Evolutionary conservation across 2,113 vertebrate genomes (phyloP).

Genomic region (Oryzias melastigma): DNA sequence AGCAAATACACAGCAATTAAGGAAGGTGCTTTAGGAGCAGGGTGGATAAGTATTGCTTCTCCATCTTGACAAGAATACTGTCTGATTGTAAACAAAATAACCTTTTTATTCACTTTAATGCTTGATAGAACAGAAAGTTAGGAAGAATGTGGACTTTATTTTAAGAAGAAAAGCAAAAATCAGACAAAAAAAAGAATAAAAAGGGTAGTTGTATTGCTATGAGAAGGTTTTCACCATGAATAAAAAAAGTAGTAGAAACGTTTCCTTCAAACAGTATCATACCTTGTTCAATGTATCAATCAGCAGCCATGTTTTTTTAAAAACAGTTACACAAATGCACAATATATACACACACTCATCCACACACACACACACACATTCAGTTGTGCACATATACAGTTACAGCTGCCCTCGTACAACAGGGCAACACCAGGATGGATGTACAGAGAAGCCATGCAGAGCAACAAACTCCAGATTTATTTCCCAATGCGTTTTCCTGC

Average conservation of each 20-base stretch:
- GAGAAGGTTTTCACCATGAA: slow-evolving; percentile 19
- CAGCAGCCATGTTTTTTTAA: slow-evolving; percentile 63
- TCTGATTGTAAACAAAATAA: slow-evolving; percentile 58
- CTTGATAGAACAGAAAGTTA: slow-evolving; percentile 2
- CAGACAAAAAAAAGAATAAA: slow-evolving; percentile 34
- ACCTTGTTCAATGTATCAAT: slow-evolving; percentile 54
- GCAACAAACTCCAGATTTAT: slow-evolving; percentile 51
- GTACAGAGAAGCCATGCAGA: slow-evolving; percentile 62
- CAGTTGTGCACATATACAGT: slow-evolving; percentile 27
- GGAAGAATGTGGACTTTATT: slow-evolving; percentile 37
- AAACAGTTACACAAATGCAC: slow-evolving; percentile 23
- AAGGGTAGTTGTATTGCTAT: slow-evolving; percentile 58
- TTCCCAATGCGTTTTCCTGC: slow-evolving; percentile 37
- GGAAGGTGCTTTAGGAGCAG: slow-evolving; percentile 34
- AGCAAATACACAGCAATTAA: slow-evolving; percentile 31
- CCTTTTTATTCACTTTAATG: slow-evolving; percentile 24
- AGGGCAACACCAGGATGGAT: slow-evolving; percentile 41
- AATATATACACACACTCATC: slow-evolving; percentile 30
- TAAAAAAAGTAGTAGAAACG: slow-evolving; percentile 51
- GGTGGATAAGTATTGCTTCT: slow-evolving; percentile 62
- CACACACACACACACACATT: slow-evolving; percentile 27
- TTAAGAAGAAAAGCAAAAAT: slow-evolving; percentile 15
- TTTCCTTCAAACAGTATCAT: slow-evolving; percentile 42
- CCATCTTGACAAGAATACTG: slow-evolving; percentile 41
- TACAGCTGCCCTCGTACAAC: slow-evolving; percentile 25